These are phyloP conservation scores for Meda fulgida DNA, from an alignment of 2,797 vertebrate species.

Conservation along the genomic window DNA sequence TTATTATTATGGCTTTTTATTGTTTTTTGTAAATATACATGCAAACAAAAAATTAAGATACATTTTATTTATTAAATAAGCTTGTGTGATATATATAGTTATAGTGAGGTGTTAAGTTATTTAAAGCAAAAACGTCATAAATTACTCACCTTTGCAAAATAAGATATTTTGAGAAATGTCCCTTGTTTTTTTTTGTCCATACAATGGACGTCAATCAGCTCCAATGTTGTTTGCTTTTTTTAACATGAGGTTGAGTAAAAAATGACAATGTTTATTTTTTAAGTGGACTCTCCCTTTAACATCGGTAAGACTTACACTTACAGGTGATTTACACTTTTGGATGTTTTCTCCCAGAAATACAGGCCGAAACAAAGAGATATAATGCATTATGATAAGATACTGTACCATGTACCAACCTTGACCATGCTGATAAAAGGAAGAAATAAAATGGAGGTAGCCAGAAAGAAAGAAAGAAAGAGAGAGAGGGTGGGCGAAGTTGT, in stretches of 20 bases:
- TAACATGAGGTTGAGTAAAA: neutral
- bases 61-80: neutral
- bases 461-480: slow-evolving; percentile 41
- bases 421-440: slow-evolving; percentile 43
- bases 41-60: neutral
- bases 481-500: slow-evolving; percentile 88
- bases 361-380: neutral
- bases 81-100: neutral
- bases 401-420: slow-evolving; percentile 35
- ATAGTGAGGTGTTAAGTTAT: neutral
- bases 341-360: neutral
- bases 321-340: neutral
- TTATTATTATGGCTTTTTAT: slow-evolving; percentile 21
- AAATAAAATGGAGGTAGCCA: slow-evolving; percentile 35
- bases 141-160: neutral
- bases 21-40: neutral
- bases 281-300: neutral
- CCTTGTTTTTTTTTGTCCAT: neutral
- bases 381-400: slow-evolving; percentile 18
- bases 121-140: neutral
- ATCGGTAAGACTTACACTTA: neutral
- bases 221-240: too few relatives aligned
- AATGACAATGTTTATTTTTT: neutral
- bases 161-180: neutral
- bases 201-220: neutral